Evolutionary conservation across 1,140 invertebrate genomes (phyloP).

Genomic region (Zaprionus gabonicus): DNA sequence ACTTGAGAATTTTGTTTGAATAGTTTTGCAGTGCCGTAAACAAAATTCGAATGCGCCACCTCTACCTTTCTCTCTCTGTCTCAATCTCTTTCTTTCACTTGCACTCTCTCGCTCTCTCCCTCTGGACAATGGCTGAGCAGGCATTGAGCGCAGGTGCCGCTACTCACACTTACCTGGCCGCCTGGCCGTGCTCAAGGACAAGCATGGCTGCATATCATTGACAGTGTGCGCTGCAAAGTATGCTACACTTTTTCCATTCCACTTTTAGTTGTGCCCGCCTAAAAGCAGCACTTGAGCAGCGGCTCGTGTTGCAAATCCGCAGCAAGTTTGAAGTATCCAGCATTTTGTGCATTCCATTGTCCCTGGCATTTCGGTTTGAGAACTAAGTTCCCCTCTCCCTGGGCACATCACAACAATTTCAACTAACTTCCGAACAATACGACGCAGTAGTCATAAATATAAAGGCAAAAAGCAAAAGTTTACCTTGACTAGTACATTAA

Average conservation of each 20-base stretch:
- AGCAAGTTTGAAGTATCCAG: constrained; percentile 22
- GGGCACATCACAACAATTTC: background rate
- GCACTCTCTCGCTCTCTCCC: constrained; percentile 11
- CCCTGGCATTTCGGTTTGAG: constrained; percentile 1
- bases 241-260: constrained; percentile 40
- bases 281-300: constrained; percentile 11
- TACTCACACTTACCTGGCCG: constrained; percentile 57
- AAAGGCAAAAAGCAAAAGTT: background rate
- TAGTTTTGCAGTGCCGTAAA: constrained; percentile 52
- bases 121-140: constrained; percentile 59
- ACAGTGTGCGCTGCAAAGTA: constrained; percentile 33
- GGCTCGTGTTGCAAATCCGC: constrained; percentile 1
- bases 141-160: constrained; percentile 73
- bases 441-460: constrained; percentile 1
- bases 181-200: constrained; percentile 56
- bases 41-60: constrained; percentile 57
- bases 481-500: background rate
- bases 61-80: constrained; percentile 5
- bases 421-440: constrained; percentile 1
- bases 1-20: constrained; percentile 69
- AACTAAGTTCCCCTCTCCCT: background rate
- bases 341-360: constrained; percentile 17
- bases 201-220: constrained; percentile 29
- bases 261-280: constrained; percentile 2
- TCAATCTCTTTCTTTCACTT: background rate